A percentile compares a stretch with the other conserved stretches of the same genome.
Evolutionary conservation across 2,797 vertebrate species (phyloP).

Genomic region (Galago senegalensis): DNA sequence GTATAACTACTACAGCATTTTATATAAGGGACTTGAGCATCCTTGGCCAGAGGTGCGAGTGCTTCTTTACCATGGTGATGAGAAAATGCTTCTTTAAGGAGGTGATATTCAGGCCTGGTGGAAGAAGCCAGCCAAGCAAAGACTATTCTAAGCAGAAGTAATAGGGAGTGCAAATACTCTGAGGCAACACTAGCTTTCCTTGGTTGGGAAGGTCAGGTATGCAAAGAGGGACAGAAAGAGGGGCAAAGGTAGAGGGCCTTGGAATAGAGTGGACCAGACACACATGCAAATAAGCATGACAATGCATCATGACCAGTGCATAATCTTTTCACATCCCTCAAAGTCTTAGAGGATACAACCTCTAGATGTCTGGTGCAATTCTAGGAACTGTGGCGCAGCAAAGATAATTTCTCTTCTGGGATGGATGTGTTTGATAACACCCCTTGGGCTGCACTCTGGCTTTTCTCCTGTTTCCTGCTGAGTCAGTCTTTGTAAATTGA

Average conservation of each 20-base stretch:
- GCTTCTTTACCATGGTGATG: background rate
- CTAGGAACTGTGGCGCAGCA: background rate
- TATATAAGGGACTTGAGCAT: background rate
- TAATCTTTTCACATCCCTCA: background rate
- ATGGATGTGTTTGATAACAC: background rate
- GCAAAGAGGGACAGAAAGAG: background rate
- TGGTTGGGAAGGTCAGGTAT: background rate
- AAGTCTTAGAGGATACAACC: background rate
- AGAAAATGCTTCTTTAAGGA: background rate
- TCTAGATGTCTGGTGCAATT: background rate
- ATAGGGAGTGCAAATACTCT: background rate
- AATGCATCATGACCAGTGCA: background rate
- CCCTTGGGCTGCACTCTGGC: background rate
- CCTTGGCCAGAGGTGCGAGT: background rate
- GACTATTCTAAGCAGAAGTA: conserved; percentile 22
- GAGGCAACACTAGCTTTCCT: background rate
- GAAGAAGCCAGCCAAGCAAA: background rate
- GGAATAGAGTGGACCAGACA: background rate
- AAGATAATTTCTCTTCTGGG: background rate
- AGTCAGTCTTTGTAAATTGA: background rate
- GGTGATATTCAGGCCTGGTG: background rate
- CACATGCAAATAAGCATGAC: background rate
- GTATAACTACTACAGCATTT: background rate
- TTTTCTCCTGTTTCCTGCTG: background rate
- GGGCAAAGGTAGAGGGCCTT: background rate